These are phyloP conservation scores for Tipula vernalis DNA, from an alignment of 2,888 invertebrate genomes.

Conservation along the genomic window DNA sequence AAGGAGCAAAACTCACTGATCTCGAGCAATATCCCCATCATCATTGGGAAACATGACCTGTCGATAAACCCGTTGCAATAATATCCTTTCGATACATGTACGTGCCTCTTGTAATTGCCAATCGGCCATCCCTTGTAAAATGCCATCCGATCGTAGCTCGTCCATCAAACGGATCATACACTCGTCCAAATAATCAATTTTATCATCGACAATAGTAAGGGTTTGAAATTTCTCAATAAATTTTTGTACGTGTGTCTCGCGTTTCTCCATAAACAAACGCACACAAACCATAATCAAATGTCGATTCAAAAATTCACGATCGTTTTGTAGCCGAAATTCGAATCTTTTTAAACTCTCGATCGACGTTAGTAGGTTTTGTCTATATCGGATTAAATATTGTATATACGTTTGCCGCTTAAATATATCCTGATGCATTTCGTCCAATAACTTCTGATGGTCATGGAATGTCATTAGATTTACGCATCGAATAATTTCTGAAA, in stretches of 20 bases:
- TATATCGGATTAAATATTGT: conserved; percentile 67
- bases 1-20: conserved; percentile 50
- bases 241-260: conserved; percentile 55
- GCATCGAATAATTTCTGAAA: conserved; percentile 73
- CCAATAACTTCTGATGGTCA: conserved; percentile 60
- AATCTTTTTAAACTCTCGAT: conserved; percentile 58
- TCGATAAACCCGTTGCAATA: conserved; percentile 82
- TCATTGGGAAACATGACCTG: conserved; percentile 94
- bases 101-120: conserved; percentile 63
- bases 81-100: conserved; percentile 75
- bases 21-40: conserved; percentile 85
- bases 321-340: conserved; percentile 46
- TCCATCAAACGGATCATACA: conserved; percentile 59
- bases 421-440: conserved; percentile 64
- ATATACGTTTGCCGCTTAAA: conserved; percentile 64
- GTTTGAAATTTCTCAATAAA: conserved; percentile 73
- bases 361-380: conserved; percentile 65
- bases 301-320: conserved; percentile 57
- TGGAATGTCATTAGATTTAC: conserved; percentile 55
- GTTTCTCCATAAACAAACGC: conserved; percentile 65
- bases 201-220: conserved; percentile 76
- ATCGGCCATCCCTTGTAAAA: conserved; percentile 52
- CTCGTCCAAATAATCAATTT: conserved; percentile 73
- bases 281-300: conserved; percentile 66
- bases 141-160: conserved; percentile 55